phyloP scores from a whole-genome alignment of 2,797 vertebrate genomes.

The Aplochiton taeniatus region DNA sequence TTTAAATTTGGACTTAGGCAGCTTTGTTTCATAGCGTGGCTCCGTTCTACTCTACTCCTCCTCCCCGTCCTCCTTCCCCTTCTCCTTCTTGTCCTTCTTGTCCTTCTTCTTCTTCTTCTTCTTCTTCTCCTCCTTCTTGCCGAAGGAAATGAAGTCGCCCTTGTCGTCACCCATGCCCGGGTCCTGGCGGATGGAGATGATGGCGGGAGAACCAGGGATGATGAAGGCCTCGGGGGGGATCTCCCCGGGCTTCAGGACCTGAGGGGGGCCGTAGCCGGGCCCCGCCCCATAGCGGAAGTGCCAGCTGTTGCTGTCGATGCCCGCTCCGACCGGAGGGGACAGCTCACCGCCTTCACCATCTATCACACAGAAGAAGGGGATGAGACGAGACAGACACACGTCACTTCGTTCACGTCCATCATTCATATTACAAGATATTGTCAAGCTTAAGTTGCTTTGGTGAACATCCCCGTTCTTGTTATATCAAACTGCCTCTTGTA shows the following conservation, averaged over 20 bases:
- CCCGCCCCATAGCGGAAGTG: conserved; percentile 95
- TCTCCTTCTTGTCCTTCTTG: conserved; percentile 97
- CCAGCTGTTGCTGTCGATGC: conserved; percentile 99
- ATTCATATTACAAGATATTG: no score
- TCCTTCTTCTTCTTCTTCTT: conserved; percentile 99
- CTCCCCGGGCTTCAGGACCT: conserved; percentile 92
- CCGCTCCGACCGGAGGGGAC: conserved; percentile 95
- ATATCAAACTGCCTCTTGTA: no score
- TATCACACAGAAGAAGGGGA: conserved; percentile 52
- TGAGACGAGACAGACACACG: no score
- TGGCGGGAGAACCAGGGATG: conserved; percentile 98
- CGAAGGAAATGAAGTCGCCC: conserved; percentile 99
- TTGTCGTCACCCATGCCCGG: conserved; percentile 89
- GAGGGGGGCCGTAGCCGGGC: conserved; percentile 79
- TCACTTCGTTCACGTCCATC: no score
- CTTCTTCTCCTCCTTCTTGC: conserved; percentile 98
- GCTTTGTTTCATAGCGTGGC: conserved; percentile 56
- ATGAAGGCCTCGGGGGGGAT: conserved; percentile 98
- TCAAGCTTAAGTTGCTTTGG: no score
- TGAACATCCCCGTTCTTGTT: no score
- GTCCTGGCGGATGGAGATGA: conserved; percentile 98
- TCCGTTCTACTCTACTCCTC: conserved; percentile 79
- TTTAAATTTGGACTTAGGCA: conserved; percentile 60
- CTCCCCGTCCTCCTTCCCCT: conserved; percentile 92
- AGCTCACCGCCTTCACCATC: conserved; percentile 95